Percentiles rank a stretch among this genome's conserved stretches.
These are phyloP conservation scores for Cyclophora punctaria DNA, from an alignment of 2,888 invertebrate genomes.

Conservation along the genomic window DNA sequence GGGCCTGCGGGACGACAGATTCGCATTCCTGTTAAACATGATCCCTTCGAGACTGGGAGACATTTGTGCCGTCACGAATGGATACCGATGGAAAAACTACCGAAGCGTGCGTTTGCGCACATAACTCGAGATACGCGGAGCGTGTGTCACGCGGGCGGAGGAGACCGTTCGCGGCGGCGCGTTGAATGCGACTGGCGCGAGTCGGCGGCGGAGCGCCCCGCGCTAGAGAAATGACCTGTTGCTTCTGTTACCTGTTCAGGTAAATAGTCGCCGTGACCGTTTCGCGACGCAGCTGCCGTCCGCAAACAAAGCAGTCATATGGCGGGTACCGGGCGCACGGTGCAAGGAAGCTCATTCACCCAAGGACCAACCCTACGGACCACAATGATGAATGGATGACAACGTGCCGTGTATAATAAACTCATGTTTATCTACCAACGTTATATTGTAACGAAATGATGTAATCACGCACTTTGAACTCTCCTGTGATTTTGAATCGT, in stretches of 20 bases:
- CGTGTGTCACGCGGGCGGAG: constrained; percentile 23
- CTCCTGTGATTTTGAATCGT: too few species aligned
- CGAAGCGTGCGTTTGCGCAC: constrained; percentile 60
- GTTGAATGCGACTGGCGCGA: constrained; percentile 45
- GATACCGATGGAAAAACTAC: constrained; percentile 37
- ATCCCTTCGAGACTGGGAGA: constrained; percentile 70
- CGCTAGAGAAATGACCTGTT: constrained; percentile 69
- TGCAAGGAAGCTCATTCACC: constrained; percentile 48
- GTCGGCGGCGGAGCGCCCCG: constrained; percentile 45
- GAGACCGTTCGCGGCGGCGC: constrained; percentile 25
- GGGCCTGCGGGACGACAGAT: constrained; percentile 67
- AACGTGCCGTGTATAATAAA: constrained; percentile 51
- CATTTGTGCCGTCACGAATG: constrained; percentile 66
- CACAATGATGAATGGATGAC: constrained; percentile 48
- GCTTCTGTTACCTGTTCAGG: constrained; percentile 72
- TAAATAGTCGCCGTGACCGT: constrained; percentile 42
- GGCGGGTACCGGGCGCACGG: constrained; percentile 25
- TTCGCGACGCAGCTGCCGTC: constrained; percentile 63
- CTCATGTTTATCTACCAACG: constrained; percentile 17
- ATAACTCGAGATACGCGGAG: constrained; percentile 49
- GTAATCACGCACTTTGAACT: too few species aligned
- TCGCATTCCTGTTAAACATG: constrained; percentile 70
- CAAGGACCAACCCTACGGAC: constrained; percentile 17
- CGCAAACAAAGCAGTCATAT: constrained; percentile 58
- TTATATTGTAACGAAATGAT: background rate